Evolutionary conservation across 2,113 vertebrate genomes (phyloP), one percentile per base, ranked within the genome.

Genomic region (Macroglossus sobrinus): DNA sequence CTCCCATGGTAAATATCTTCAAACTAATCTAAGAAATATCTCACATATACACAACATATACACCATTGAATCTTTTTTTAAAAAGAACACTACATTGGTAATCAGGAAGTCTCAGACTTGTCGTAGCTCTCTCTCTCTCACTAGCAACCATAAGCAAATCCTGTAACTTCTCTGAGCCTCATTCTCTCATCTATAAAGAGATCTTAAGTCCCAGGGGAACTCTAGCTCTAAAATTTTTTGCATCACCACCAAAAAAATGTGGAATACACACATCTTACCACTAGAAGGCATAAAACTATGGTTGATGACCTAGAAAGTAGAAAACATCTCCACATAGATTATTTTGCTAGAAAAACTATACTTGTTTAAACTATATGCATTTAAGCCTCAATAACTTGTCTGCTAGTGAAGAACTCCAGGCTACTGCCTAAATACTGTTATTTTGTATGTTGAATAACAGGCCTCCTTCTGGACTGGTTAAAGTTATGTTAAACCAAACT

Each of bases 231-330:
- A 94, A 84, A 87, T 45, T 84, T 61, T 68, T 40, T 45, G 13
- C 45, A 61, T 61, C 6, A 11, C 14, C 55, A 66, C 72, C n/a
- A 93, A 90, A 33, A 66, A 94, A 95, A 84, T 18, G 21, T 88
- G 38, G 97, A 94, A 91, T 95, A 38, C 43, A 74, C 7, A 55
- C 10, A 89, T 92, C 22, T 75, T 79, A 91, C 96, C 93, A 96
- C 96, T 91, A 97, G 81, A 92, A 78, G 96, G 95, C 92, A 97
- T 33, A 96, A 97, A 94, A 57, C 71, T 43, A 84, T 47, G 84
- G 47, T 28, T 95, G 59, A 16, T 26, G 40, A 95, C 12, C 33
- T 57, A 28, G 84, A 81, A 74, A 59, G 24, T 14, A 89, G 63
- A 92, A 93, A 90, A 43, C 22, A 21, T 84, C 57, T 89, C 33